Percentiles rank a stretch among this genome's conserved stretches.
Evolutionary conservation across 1,140 invertebrate species (phyloP).

Genomic region (Aphelenchoides besseyi): DNA sequence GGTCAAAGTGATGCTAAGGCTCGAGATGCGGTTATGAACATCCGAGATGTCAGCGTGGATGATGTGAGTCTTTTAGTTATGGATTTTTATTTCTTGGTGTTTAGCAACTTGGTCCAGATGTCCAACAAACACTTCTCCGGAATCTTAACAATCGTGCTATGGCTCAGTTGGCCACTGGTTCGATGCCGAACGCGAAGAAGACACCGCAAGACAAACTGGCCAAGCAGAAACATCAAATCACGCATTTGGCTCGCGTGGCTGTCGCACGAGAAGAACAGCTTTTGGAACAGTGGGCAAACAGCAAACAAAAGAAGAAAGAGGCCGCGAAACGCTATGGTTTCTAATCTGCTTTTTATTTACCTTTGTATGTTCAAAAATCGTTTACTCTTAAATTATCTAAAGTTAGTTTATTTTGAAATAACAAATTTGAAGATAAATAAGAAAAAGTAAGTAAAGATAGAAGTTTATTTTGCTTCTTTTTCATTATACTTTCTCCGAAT

Average conservation of each 20-base stretch:
- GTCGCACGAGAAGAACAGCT: slow-evolving; percentile 52
- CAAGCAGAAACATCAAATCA: slow-evolving; percentile 54
- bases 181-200: slow-evolving; percentile 47
- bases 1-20: slow-evolving; percentile 38
- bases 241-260: slow-evolving; percentile 49
- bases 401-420: neutral
- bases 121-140: slow-evolving; percentile 44
- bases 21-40: slow-evolving; percentile 40
- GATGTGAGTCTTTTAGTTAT: slow-evolving; percentile 16
- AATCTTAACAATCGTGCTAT: slow-evolving; percentile 47
- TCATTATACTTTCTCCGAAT: no score
- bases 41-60: slow-evolving; percentile 45
- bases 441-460: neutral
- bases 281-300: slow-evolving; percentile 53
- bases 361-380: no score
- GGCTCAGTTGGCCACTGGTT: slow-evolving; percentile 27
- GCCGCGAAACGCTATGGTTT: slow-evolving; percentile 52
- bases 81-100: slow-evolving; percentile 15
- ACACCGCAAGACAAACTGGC: slow-evolving; percentile 36
- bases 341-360: slow-evolving; percentile 27
- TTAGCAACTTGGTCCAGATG: slow-evolving; percentile 48
- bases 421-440: neutral
- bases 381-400: no score
- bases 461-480: no score
- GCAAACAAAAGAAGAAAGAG: slow-evolving; percentile 46